phyloP scores from a whole-genome alignment of 1,140 invertebrate genomes.

The Rhynchophorus ferrugineus region DNA sequence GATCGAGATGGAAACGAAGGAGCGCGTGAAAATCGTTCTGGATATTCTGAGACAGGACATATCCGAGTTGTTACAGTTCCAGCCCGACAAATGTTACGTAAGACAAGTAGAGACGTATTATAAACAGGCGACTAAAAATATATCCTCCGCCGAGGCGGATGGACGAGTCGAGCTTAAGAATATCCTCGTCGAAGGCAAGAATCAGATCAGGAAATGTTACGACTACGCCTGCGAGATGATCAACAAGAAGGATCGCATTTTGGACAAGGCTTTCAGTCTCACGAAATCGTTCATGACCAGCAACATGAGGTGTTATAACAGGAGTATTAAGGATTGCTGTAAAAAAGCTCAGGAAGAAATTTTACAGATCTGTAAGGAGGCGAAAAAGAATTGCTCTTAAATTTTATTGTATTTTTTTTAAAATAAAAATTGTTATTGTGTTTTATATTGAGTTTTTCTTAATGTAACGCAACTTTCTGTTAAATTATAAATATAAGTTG shows the following conservation, averaged over 20 bases:
- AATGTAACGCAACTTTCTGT: no score
- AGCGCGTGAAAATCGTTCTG: conserved; percentile 6
- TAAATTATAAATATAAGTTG: no score
- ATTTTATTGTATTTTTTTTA: no score
- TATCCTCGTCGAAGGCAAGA: not conserved
- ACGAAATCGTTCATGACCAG: conserved; percentile 13
- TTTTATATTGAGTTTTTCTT: no score
- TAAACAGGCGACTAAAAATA: conserved; percentile 12
- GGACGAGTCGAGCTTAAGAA: conserved; percentile 5
- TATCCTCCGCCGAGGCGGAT: conserved; percentile 1
- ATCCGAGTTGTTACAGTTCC: not conserved
- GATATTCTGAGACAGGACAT: conserved; percentile 10
- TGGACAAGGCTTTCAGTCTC: conserved; percentile 12
- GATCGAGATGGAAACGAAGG: conserved; percentile 1
- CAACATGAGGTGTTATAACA: conserved; percentile 3
- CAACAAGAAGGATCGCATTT: conserved; percentile 9
- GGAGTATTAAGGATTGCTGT: conserved; percentile 1
- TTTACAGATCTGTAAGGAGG: conserved; percentile 11
- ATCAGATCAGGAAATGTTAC: conserved; percentile 12
- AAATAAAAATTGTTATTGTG: no score
- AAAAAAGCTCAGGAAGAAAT: conserved; percentile 8
- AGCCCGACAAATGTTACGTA: conserved; percentile 9
- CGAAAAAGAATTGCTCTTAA: no score
- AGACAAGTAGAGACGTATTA: conserved; percentile 9
- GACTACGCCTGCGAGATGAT: conserved; percentile 13